Evolutionary conservation across 1,140 invertebrate genomes (phyloP), one percentile per base, ranked within the genome.

Genomic region (Mya arenaria): DNA sequence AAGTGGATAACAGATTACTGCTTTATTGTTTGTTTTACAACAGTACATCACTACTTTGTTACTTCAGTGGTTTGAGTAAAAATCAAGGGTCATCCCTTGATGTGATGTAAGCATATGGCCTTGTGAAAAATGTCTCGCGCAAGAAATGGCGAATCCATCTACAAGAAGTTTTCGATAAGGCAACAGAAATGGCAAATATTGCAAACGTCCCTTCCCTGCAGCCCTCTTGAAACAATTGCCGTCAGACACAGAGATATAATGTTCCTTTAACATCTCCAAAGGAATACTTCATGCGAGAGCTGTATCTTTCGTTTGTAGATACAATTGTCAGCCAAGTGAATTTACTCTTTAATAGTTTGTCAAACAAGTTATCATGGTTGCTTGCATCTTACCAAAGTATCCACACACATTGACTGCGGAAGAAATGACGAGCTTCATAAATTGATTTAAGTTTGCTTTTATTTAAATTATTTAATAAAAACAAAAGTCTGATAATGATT

Each of bases 221-320:
- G 23, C 48, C 75, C 5, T 80, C 83, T 13, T n/a, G 83, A 60
- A 36, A 32, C 25, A 83, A 80, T 41, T 56, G 39, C 1, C 17
- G 39, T 23, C 84, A 86, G 72, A 85, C 77, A 39, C 74, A 83
- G 30, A 55, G 81, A 44, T 81, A 30, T 25, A 85, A 85, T 30
- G 60, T 80, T 19, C 75, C 79, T 13, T 75, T 77, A 4, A 15
- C 34, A 34, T 39, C 32, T 30, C 23, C 71, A 34, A 74, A 83
- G 56, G 48, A 72, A 39, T 85, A 85, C 39, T 85, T 78, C 41
- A 66, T 39, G 23, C n/a, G 80, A 17, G 63, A 66, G 28, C 52
- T 83, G 13, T 82, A 25, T 25, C 17, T 86, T 15, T 72, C 83
- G 13, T 79, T 65, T 71, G 30, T 86, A 8, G 83, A 82, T 48